These are phyloP conservation scores for Asarcornis scutulata DNA, from an alignment of 2,113 vertebrate species.

Conservation along the genomic window DNA sequence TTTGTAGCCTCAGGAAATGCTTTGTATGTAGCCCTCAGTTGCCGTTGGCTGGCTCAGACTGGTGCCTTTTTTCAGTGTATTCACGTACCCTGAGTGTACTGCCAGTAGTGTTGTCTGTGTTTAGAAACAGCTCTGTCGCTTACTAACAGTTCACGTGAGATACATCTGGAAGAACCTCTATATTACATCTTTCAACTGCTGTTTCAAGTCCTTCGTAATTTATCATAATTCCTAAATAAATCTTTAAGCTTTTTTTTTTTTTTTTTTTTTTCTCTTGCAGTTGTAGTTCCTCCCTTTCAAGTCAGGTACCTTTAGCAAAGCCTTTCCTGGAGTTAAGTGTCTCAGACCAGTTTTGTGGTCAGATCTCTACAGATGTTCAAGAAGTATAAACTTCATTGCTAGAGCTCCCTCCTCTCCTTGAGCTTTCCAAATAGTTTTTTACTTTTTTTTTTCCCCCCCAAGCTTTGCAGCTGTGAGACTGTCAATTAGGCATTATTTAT, in stretches of 20 bases:
- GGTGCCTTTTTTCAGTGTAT: not conserved
- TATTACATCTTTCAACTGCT: not conserved
- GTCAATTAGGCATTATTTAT: not conserved
- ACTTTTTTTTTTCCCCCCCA: not conserved
- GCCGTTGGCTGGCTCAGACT: not conserved
- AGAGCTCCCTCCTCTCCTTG: not conserved
- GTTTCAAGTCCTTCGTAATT: not conserved
- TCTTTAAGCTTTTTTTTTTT: not conserved
- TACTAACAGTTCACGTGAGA: not conserved
- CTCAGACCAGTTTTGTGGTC: not conserved
- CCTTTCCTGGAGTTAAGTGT: not conserved
- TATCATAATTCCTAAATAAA: not conserved
- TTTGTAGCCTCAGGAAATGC: not conserved
- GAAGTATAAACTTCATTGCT: not conserved
- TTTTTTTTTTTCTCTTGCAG: not conserved
- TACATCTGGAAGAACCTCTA: not conserved
- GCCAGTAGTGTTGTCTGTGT: not conserved
- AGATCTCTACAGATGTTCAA: not conserved
- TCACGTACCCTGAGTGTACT: not conserved
- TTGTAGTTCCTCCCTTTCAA: not conserved
- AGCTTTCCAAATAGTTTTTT: not conserved
- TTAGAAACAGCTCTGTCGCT: not conserved
- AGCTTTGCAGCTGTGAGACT: not conserved
- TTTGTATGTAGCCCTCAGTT: not conserved
- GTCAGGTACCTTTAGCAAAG: not conserved